Evolutionary conservation across 2,888 invertebrate genomes (phyloP).

Genomic region (Tinea semifulvella): DNA sequence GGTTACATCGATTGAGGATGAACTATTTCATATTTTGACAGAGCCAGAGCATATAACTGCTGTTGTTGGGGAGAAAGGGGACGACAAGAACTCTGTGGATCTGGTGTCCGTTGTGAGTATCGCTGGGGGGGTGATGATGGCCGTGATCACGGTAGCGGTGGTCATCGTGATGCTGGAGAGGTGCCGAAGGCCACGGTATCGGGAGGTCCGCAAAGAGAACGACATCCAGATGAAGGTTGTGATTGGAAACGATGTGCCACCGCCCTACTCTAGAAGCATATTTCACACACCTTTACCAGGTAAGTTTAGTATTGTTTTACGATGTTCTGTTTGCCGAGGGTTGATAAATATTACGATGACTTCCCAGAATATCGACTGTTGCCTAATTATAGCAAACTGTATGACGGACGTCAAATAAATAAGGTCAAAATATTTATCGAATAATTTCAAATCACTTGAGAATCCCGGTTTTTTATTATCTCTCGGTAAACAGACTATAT

Average conservation of each 20-base stretch:
- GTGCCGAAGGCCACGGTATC: conserved; percentile 47
- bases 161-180: conserved; percentile 58
- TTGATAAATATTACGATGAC: no score
- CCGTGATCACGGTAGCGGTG: conserved; percentile 57
- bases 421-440: no score
- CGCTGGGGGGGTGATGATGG: conserved; percentile 60
- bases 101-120: conserved; percentile 60
- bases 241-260: conserved; percentile 49
- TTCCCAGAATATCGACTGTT: no score
- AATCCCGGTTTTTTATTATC: no score
- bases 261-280: conserved; percentile 64
- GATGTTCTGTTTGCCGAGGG: no score
- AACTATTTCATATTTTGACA: conserved; percentile 64
- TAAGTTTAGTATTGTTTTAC: conserved; percentile 26
- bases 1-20: conserved; percentile 45
- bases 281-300: conserved; percentile 67
- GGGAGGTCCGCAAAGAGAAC: conserved; percentile 50
- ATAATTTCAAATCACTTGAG: no score
- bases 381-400: no score
- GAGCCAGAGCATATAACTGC: conserved; percentile 64
- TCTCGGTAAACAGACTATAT: no score
- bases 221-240: conserved; percentile 57
- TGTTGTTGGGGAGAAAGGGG: conserved; percentile 53
- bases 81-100: conserved; percentile 46
- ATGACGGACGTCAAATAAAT: no score